Conservation (phyloP, 2,888 invertebrate genomes). For the Notocelia uddmanniana region DNA sequence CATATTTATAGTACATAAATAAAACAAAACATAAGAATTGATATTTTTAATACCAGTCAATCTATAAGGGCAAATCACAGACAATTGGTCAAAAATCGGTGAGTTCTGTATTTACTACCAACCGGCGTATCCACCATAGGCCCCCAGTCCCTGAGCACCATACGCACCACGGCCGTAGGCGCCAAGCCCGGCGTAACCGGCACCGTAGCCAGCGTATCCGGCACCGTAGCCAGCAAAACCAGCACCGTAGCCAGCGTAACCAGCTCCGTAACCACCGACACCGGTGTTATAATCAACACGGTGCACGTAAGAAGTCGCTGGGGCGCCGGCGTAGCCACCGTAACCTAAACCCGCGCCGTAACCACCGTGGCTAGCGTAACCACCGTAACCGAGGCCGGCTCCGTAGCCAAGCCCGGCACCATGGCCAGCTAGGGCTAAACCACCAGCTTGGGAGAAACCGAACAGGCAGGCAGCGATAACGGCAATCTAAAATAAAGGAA, state of each 20-base stretch:
- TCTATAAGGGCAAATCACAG: neutral
- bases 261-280: slow-evolving; percentile 7
- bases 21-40: neutral
- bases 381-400: neutral
- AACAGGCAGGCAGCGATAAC: slow-evolving; percentile 13
- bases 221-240: slow-evolving; percentile 9
- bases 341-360: slow-evolving; percentile 1
- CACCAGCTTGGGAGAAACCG: slow-evolving; percentile 15
- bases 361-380: neutral
- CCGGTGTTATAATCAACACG: slow-evolving; percentile 27
- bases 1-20: neutral
- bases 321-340: neutral
- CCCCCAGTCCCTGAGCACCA: neutral
- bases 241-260: slow-evolving; percentile 3
- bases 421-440: slow-evolving; percentile 6
- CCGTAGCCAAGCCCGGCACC: slow-evolving; percentile 3
- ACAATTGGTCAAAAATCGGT: neutral
- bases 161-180: neutral
- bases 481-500: slow-evolving; percentile 18
- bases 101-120: neutral
- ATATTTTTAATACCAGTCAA: neutral
- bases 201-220: neutral
- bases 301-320: slow-evolving; percentile 19
- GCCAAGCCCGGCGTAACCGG: slow-evolving; percentile 12
- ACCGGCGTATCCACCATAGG: slow-evolving; percentile 4